Evolutionary conservation across 2,113 vertebrate species (phyloP), one percentile per base, ranked within the genome.

Genomic region (Mohoua ochrocephala): DNA sequence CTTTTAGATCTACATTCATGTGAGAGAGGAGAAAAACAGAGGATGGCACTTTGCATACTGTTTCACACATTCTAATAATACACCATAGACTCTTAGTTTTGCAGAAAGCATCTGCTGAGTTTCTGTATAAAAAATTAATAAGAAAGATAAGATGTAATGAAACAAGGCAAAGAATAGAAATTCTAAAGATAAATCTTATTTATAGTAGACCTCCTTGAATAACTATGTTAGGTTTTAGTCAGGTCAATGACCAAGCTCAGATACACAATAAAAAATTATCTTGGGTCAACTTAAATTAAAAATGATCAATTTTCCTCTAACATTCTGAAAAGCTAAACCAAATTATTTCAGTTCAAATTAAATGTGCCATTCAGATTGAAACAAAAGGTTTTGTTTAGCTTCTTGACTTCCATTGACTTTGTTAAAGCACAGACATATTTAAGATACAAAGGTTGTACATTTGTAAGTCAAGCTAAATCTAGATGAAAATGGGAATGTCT

Each of bases 41-140:
- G 59, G 30, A 80, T 81, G 67, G n/a, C 64, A 74, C 63, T 86
- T 91, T 2, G 1, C 59, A 71, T 86, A 24, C 57, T 52, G 26
- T 50, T 96, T 96, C 82, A 88, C 67, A 75, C 47, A 10, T 77
- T 93, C 75, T 81, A 92, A 84, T 86, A 88, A 94, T 74, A 42
- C 22, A 53, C 56, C 52, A 17, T 21, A 84, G 35, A 49, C 35
- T 70, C 60, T 59, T 30, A 78, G 35, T 54, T 92, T 81, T 84
- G 23, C 35, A 30, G 41, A 84, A 88, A 49, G 37, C 56, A 92
- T 92, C 87, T 90, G 54, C 23, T 83, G 39, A 56, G 23, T 78
- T 86, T 90, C 59, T 6, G 1, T 71, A 49, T 63, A 10, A 92
- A 88, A 87, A 92, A 91, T 33, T 84, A 89, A 84, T 69, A 95